Evolutionary conservation across 2,113 vertebrate genomes (phyloP).

Genomic region (Smithornis capensis): DNA sequence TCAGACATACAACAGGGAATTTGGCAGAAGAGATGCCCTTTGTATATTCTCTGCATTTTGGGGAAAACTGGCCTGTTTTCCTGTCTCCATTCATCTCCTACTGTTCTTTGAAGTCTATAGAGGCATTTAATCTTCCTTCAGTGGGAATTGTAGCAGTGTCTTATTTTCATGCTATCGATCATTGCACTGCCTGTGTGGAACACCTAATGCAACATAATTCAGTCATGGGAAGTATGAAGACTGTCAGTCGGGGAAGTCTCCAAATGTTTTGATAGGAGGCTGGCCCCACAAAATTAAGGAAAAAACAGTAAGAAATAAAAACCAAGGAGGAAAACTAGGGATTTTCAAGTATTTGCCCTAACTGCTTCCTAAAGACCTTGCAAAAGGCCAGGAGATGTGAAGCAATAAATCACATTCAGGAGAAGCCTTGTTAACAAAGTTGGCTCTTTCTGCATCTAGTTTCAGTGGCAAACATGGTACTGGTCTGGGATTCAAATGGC

Average conservation of each 20-base stretch:
- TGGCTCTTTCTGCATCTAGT: background rate
- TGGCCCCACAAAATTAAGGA: background rate
- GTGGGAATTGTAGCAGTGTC: background rate
- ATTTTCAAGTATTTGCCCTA: background rate
- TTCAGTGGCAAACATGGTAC: background rate
- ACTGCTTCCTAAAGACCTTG: background rate
- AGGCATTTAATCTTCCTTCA: background rate
- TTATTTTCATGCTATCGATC: conserved; percentile 2
- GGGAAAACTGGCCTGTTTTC: background rate
- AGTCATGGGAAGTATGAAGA: background rate
- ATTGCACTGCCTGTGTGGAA: background rate
- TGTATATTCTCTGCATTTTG: background rate
- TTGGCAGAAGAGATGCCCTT: background rate
- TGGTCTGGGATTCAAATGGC: background rate
- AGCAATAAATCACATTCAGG: background rate
- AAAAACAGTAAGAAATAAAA: background rate
- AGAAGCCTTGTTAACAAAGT: background rate
- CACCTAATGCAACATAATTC: conserved; percentile 2
- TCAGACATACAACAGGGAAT: background rate
- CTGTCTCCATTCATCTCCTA: background rate
- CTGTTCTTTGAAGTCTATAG: background rate
- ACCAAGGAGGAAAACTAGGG: background rate
- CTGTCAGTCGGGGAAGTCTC: background rate
- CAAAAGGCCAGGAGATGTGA: background rate
- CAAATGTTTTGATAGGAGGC: background rate